Evolutionary conservation across 2,888 invertebrate species (phyloP), one percentile per base, ranked within the genome.

Genomic region (Matsumyia berberina): DNA sequence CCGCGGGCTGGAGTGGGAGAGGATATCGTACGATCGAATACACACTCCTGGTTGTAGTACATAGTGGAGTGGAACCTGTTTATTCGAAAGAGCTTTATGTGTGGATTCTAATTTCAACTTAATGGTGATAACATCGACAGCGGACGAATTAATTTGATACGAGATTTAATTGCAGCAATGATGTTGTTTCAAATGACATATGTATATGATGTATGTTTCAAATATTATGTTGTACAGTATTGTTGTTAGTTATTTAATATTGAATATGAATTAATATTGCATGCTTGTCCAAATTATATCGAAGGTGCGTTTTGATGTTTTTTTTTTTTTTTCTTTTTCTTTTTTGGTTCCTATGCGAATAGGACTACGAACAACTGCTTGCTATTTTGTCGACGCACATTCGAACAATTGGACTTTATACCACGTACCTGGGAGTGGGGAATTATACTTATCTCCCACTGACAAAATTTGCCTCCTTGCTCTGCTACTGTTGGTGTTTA

Each of bases 161-260:
- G 8, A 46, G n/a, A n/a, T 46, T 19, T 8, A 46, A 19, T 19
- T 46, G 46, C 46, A 46, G 46, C 46, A 46, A 46, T 19, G 4
- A 51, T 29, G 51, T 12, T 29, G n/a, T 31, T 51, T 29, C 12
- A 29, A 51, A 46, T 46, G 35, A 35, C 6, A 35, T 35, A 17
- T 7, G 6, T 44, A n/a, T 42, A 12, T 44, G 6, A 37, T 2
- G n/a, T n/a, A 11, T 11, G 11, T 37, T 11, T 37, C n/a, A 11
- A 37, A n/a, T n/a, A n/a, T n/a, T n/a, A n/a, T n/a, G n/a, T n/a
- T n/a, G n/a, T n/a, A n/a, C n/a, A n/a, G n/a, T n/a, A n/a, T n/a
- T 37, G 11, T 37, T n/a, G 37, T 37, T 11, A 2, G 37, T 35
- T 5, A 9, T 35, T 35, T 35, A 9, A n/a, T n/a, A n/a, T n/a